These are phyloP conservation scores for Bombyx huttoni DNA, from an alignment of 2,888 invertebrate genomes.

Conservation along the genomic window DNA sequence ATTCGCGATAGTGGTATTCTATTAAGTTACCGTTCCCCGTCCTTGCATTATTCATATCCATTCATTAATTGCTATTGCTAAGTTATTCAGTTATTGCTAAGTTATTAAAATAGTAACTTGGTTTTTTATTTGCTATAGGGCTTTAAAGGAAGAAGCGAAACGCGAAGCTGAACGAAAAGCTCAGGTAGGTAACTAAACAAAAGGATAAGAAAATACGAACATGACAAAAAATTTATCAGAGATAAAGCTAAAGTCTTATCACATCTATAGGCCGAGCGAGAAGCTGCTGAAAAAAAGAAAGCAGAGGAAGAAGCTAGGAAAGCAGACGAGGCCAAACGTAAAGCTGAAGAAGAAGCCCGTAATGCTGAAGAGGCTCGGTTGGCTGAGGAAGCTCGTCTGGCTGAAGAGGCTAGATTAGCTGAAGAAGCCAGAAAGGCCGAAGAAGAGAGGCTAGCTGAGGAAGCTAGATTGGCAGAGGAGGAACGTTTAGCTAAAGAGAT, in stretches of 20 bases:
- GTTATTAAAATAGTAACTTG: no score
- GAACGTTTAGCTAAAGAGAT: slow-evolving; percentile 46
- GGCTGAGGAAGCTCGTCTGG: slow-evolving; percentile 55
- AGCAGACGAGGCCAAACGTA: slow-evolving; percentile 55
- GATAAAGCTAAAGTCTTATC: no score
- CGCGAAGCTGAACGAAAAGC: slow-evolving; percentile 63
- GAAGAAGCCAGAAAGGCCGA: slow-evolving; percentile 51
- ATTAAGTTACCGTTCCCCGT: no score
- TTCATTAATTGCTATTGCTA: no score
- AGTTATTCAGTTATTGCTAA: no score
- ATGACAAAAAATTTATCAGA: no score
- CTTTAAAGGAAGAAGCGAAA: slow-evolving; percentile 67
- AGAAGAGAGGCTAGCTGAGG: slow-evolving; percentile 49
- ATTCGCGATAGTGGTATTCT: no score
- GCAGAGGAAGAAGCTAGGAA: slow-evolving; percentile 60
- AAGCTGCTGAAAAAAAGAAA: slow-evolving; percentile 58
- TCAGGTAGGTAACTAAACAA: slow-evolving; percentile 45
- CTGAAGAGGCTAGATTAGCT: slow-evolving; percentile 35
- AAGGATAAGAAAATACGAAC: no score
- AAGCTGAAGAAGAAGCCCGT: slow-evolving; percentile 56
- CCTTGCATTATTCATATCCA: no score
- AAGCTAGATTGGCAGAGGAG: slow-evolving; percentile 55
- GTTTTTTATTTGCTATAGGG: slow-evolving; percentile 31
- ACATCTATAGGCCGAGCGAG: slow-evolving; percentile 40
- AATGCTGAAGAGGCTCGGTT: slow-evolving; percentile 56